A percentile compares a stretch with the other conserved stretches of the same genome.
phyloP scores from a whole-genome alignment of 2,888 invertebrate genomes.

The Choristoneura rosaceana region DNA sequence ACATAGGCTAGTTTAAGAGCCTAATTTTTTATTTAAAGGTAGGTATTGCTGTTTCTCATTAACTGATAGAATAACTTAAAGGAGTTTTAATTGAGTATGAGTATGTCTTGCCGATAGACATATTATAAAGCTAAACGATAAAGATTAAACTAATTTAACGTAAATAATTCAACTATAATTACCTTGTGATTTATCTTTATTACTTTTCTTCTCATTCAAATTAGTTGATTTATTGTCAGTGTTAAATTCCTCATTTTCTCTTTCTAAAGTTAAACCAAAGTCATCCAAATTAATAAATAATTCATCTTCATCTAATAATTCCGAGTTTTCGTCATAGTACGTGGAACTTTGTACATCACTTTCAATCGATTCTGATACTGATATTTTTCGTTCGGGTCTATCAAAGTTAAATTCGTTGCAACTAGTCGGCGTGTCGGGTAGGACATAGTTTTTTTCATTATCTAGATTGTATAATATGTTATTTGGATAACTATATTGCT shows the following conservation, averaged over 20 bases:
- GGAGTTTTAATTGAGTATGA: background rate
- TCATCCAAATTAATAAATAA: slow-evolving; percentile 79
- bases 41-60: background rate
- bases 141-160: background rate
- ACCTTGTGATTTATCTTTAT: slow-evolving; percentile 74
- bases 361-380: slow-evolving; percentile 76
- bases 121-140: no score
- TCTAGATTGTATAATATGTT: slow-evolving; percentile 77
- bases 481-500: slow-evolving; percentile 80
- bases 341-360: slow-evolving; percentile 76
- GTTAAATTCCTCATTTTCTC: slow-evolving; percentile 57
- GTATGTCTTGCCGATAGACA: no score
- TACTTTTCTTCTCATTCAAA: slow-evolving; percentile 57
- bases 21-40: background rate
- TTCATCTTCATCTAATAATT: slow-evolving; percentile 79
- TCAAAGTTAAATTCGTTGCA: slow-evolving; percentile 76
- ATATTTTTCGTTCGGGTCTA: slow-evolving; percentile 69
- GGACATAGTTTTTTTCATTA: slow-evolving; percentile 65
- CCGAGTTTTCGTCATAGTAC: slow-evolving; percentile 78
- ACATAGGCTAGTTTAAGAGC: slow-evolving; percentile 33
- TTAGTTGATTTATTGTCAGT: slow-evolving; percentile 47
- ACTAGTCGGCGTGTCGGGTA: slow-evolving; percentile 79
- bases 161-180: slow-evolving; percentile 28
- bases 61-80: background rate
- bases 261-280: slow-evolving; percentile 73